Evolutionary conservation across 2,888 invertebrate species (phyloP), one percentile per base, ranked within the genome.

Genomic region (Cheilosia urbana): DNA sequence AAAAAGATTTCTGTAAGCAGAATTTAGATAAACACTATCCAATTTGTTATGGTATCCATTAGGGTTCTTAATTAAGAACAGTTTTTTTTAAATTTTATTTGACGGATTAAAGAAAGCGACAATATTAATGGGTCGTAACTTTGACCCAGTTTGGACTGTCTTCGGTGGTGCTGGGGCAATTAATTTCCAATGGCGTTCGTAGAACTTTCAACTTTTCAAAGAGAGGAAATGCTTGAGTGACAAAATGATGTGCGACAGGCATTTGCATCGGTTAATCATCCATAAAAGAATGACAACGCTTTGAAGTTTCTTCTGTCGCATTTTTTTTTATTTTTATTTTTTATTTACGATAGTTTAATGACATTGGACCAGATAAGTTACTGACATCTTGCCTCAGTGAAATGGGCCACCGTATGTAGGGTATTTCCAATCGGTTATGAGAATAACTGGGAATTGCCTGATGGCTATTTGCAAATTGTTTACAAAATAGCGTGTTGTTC

Each of bases 241-340:
- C 47, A 63, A 19, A 47, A 17, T n/a, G 6, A 17, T 45, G 45
- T 49, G 21, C 11, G 49, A 47, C 45, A 47, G 24, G 21, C 13
- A 4, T 42, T 21, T 24, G 17, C 62, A 37, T 37, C 13, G 2
- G 42, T 45, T 45, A 2, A 62, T 45, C 27, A 45, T 17, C 62
- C 9, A 45, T 45, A 27, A 62, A 30, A 17, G 24, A 17, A n/a
- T 42, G 27, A 9, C 45, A 27, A 17, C 27, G 5, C 60, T 62
- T 62, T 62, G 42, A 62, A 62, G 62, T 30, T 27, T 13, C 4
- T 21, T 45, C 15, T n/a, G 21, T 40, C n/a, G n/a, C 17, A 11
- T 45, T 42, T 27, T 60, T 24, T 24, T 21, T 17, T 1, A 45
- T 9, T 27, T 27, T 45, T 17, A 62, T 27, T 27, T 45, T 17